Evolutionary conservation across 2,797 vertebrate genomes (phyloP), one percentile per base, ranked within the genome.

Genomic region (Cetoscarus ocellatus): DNA sequence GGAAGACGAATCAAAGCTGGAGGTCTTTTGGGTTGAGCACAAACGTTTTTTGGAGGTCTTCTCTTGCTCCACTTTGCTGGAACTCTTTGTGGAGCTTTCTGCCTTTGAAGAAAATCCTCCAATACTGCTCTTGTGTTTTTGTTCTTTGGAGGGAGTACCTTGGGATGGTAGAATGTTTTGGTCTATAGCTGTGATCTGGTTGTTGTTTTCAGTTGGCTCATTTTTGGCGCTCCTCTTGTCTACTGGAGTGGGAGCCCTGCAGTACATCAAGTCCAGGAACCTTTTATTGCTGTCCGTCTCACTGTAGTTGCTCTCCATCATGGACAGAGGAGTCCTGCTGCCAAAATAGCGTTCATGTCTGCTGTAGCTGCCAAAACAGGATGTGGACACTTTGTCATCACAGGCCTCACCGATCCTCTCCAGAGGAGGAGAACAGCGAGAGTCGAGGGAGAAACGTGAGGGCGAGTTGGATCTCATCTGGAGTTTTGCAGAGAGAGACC

Each of bases 361-460:
- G 52, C 94, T 93, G 76, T 94, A 92, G 87, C 94, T 92, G 66
- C 97, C 96, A 0, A 99, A 99, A 86, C 98, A 99, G 1, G 97
- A 98, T 0, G 96, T 96, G 80, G 97, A 96, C 39, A 97, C 97
- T 71, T 97, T 97, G 91, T 98, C 97, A 1, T 97, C 97, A 0
- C 88, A 92, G 4, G 96, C 93, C 79, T 99, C 98, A 27, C 98
- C 98, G 0, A 99, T 99, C 87, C 96, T 92, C 90, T 98, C 96
- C n/a, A 99, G 90, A 7, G 97, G 96, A 9, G 97, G 97, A 1
- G 97, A 95, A 19, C 96, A 96, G 0, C 97, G 96, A 0, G 98
- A 99, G 79, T 99, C 98, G n/a, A 97, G 96, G 10, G 97, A 96
- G 89, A 98, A 98, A 3, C 96, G 96, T 0, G 98, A 99, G 15